Evolutionary conservation across 2,888 invertebrate genomes (phyloP), one percentile per base, ranked within the genome.

Genomic region (Caenorhabditis wallacei): DNA sequence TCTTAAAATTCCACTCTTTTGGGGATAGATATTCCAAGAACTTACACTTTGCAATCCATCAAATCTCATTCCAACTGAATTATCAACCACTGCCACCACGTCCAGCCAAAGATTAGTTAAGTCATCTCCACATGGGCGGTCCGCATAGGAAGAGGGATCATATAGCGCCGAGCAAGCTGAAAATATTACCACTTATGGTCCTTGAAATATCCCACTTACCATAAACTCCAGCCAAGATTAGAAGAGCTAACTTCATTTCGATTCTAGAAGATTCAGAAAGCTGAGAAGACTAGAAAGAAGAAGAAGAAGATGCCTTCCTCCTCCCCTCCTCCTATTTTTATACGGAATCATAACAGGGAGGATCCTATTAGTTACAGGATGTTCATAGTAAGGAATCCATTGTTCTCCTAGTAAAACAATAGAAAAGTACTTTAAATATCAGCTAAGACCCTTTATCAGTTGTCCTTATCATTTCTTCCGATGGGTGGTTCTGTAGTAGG

Each of bases 61-160:
- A 8, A 13, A 20, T 3, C 43, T 63, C 61, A 63, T 46, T 46
- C 61, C 61, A 20, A 26, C n/a, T 1, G 61, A 63, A 11, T 63
- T 46, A 10, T 63, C 61, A 10, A 63, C 61, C 8, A 63, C 61
- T 7, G 46, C 61, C 0, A 63, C 61, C 8, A 63, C 46, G 10
- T 63, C 61, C 13, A 63, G 26, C 61, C 61, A 63, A 1, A 63
- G 46, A n/a, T 63, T 63, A 16, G 24, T 26, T 2, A 46, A 11
- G 26, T 63, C 43, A 7, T 24, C 1, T 10, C 61, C 61, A 22
- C 61, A 63, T 8, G 1, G 24, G n/a, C 61, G 61, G 8, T 43
- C 43, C 8, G 46, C 40, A 37, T 59, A 59, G 22, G 37, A 51
- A 8, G 20, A 20, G 7, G 48, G 20, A 18, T 18, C 18, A 11